These are phyloP conservation scores for Poeciliopsis retropinna DNA, from an alignment of 2,113 vertebrate species.

Conservation along the genomic window DNA sequence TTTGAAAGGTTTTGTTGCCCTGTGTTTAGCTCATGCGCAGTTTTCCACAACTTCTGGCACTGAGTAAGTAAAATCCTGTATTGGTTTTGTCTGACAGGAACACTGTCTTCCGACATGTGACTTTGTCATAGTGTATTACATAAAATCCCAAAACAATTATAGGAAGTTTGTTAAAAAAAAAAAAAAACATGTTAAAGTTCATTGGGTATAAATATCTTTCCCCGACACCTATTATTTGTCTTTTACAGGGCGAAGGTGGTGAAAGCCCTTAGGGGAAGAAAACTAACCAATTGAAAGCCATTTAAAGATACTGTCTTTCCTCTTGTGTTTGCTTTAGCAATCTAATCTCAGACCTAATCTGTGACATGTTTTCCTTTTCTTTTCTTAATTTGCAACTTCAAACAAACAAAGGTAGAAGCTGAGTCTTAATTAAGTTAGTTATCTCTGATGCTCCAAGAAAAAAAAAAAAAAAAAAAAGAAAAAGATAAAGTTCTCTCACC, in stretches of 20 bases:
- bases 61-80: no score
- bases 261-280: conserved; percentile 50
- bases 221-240: conserved; percentile 50
- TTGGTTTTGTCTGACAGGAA: no score
- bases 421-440: conserved; percentile 82
- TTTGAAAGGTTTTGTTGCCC: neutral
- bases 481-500: conserved; percentile 77
- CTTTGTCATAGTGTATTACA: neutral
- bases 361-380: conserved; percentile 69
- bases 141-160: neutral
- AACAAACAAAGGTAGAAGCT: conserved; percentile 67
- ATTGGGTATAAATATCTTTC: neutral
- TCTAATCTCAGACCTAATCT: conserved; percentile 79
- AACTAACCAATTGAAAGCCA: conserved; percentile 55
- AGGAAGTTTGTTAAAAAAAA: neutral
- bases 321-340: conserved; percentile 71
- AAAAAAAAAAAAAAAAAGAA: conserved; percentile 49
- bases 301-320: conserved; percentile 58
- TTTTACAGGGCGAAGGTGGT: conserved; percentile 62
- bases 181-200: neutral
- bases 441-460: conserved; percentile 62
- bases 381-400: conserved; percentile 75
- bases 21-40: neutral
- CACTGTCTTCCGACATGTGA: no score
- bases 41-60: no score